Evolutionary conservation across 1,140 invertebrate genomes (phyloP).

Genomic region (Drosophila melanica): DNA sequence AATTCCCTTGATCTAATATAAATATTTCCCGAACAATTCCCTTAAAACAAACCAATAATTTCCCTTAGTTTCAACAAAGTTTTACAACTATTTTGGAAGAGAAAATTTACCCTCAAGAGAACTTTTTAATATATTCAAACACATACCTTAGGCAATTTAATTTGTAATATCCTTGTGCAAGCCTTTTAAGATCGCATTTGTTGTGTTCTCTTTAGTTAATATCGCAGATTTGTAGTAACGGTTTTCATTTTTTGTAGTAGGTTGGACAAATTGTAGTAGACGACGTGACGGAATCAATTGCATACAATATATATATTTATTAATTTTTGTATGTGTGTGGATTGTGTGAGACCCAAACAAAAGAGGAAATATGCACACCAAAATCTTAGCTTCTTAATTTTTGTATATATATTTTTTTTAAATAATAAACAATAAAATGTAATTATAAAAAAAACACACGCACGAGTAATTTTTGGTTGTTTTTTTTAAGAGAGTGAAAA

Average conservation of each 20-base stretch:
- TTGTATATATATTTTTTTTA: constrained; percentile 31
- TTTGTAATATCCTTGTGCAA: constrained; percentile 26
- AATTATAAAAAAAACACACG: constrained; percentile 15
- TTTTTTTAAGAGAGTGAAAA: constrained; percentile 18
- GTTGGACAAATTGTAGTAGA: constrained; percentile 78
- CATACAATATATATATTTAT: constrained; percentile 56
- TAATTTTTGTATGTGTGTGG: constrained; percentile 23
- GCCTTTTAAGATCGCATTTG: constrained; percentile 14
- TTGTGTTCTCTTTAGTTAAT: constrained; percentile 20
- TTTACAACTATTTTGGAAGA: not conserved
- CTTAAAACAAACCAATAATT: no score
- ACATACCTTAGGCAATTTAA: constrained; percentile 43
- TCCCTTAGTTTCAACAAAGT: no score
- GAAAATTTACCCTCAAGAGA: not conserved
- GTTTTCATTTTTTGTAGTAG: constrained; percentile 47
- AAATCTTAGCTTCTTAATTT: constrained; percentile 14
- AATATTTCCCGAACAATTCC: no score
- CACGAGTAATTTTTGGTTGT: constrained; percentile 24
- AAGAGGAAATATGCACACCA: constrained; percentile 42
- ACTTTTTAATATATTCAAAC: not conserved
- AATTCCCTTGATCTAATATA: not conserved
- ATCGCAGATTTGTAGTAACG: constrained; percentile 37
- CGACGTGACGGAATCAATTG: constrained; percentile 79
- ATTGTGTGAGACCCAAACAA: constrained; percentile 31
- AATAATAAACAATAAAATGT: constrained; percentile 43